Evolutionary conservation across 1,140 invertebrate genomes (phyloP).

Genomic region (Brachionus asplanchnoidis): DNA sequence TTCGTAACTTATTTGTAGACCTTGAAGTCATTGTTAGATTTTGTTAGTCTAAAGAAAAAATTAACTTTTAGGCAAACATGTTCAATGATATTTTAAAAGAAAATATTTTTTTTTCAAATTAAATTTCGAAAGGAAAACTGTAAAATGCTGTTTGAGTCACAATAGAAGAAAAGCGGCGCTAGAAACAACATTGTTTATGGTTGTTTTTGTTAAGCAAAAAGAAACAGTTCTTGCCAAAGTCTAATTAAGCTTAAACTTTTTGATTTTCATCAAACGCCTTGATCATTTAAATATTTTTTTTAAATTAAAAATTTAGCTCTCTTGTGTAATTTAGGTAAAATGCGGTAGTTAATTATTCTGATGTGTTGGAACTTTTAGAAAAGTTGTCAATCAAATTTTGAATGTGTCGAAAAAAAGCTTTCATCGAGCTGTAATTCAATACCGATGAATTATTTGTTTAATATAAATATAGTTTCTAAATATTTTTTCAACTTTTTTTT

Average conservation of each 20-base stretch:
- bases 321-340: constrained; percentile 19
- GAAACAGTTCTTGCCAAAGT: background rate
- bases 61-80: background rate
- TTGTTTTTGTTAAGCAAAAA: background rate
- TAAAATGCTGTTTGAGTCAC: background rate
- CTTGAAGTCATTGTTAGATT: background rate
- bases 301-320: background rate
- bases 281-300: background rate
- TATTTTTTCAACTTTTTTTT: too few relatives aligned
- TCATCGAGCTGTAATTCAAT: too few relatives aligned
- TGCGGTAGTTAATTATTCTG: background rate
- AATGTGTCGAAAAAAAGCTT: background rate
- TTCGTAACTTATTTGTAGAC: background rate
- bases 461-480: too few relatives aligned
- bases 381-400: background rate
- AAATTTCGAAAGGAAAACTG: background rate
- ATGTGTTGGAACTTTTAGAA: background rate
- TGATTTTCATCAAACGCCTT: background rate
- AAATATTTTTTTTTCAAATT: background rate
- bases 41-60: background rate
- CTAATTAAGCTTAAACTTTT: background rate
- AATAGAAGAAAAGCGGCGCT: background rate
- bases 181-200: background rate
- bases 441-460: too few relatives aligned
- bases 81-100: background rate